Percentiles rank a stretch among this genome's conserved stretches.
These are phyloP conservation scores for Paelopatides confundens DNA, from an alignment of 53 echinoderm and acorn worm genomes.

Conservation along the genomic window DNA sequence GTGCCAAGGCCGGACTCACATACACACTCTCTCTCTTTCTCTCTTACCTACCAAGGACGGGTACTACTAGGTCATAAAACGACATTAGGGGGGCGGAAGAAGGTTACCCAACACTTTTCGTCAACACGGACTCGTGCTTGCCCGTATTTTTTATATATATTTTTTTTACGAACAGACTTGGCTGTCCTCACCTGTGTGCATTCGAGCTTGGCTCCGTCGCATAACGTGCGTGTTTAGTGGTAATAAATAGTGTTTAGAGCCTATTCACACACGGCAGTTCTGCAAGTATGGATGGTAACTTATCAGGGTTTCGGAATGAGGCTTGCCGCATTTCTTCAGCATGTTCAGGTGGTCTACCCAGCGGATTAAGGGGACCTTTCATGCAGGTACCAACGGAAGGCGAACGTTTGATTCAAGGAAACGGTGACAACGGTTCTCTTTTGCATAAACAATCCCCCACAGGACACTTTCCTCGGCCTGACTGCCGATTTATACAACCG, in stretches of 20 bases:
- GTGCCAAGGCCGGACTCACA: constrained; percentile 11
- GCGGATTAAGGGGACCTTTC: constrained; percentile 42
- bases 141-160: neutral
- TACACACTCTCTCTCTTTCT: too few species aligned
- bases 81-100: neutral
- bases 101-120: neutral
- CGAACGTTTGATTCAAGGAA: constrained; percentile 29
- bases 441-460: constrained; percentile 53
- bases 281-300: constrained; percentile 48
- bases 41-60: neutral
- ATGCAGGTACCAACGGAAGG: constrained; percentile 49
- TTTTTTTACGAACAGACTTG: neutral
- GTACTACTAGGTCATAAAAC: neutral
- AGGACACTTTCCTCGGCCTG: constrained; percentile 58
- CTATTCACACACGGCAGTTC: constrained; percentile 40
- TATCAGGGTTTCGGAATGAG: constrained; percentile 47
- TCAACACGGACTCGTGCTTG: constrained; percentile 11
- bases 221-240: constrained; percentile 56
- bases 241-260: constrained; percentile 53
- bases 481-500: constrained; percentile 67
- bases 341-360: constrained; percentile 36
- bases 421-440: constrained; percentile 44
- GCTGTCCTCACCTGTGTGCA: constrained; percentile 36
- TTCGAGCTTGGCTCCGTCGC: constrained; percentile 44
- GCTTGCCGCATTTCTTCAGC: constrained; percentile 49